A percentile compares a stretch with the other conserved stretches of the same genome.
Conservation (phyloP, 2,797 vertebrate species). For the Sibirionetta formosa region DNA sequence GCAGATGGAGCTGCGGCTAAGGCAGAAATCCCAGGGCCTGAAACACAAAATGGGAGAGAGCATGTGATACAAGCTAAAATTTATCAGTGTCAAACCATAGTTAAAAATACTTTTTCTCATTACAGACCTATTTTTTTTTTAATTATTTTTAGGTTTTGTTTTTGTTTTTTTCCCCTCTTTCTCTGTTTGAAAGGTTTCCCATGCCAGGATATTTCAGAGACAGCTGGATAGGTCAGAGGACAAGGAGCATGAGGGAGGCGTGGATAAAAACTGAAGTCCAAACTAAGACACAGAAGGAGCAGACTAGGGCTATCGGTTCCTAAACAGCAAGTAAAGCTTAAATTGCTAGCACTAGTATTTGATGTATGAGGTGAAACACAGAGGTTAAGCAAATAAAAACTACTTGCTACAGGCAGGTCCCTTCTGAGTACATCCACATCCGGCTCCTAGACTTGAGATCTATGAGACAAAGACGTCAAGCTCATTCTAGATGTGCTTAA, state of each 20-base stretch:
- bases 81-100: not conserved
- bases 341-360: not conserved
- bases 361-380: not conserved
- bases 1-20: slow-evolving; percentile 73
- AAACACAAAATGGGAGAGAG: not conserved
- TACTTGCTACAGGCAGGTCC: not conserved
- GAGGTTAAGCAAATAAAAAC: not conserved
- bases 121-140: not conserved
- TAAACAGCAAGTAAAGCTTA: not conserved
- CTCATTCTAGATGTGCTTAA: not conserved
- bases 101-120: not conserved
- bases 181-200: not conserved
- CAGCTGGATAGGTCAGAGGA: not conserved
- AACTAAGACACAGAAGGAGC: not conserved
- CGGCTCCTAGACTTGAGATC: not conserved
- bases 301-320: not conserved
- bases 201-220: not conserved
- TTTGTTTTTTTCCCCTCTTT: too few relatives aligned
- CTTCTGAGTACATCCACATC: not conserved
- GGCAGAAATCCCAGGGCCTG: slow-evolving; percentile 80
- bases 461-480: not conserved
- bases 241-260: not conserved
- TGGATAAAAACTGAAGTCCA: not conserved
- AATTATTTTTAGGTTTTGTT: too few relatives aligned
- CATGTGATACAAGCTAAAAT: fast-evolving